Percentiles rank a stretch among this genome's conserved stretches.
phyloP scores from a whole-genome alignment of 2,888 invertebrate genomes.

The Euproctis similis region DNA sequence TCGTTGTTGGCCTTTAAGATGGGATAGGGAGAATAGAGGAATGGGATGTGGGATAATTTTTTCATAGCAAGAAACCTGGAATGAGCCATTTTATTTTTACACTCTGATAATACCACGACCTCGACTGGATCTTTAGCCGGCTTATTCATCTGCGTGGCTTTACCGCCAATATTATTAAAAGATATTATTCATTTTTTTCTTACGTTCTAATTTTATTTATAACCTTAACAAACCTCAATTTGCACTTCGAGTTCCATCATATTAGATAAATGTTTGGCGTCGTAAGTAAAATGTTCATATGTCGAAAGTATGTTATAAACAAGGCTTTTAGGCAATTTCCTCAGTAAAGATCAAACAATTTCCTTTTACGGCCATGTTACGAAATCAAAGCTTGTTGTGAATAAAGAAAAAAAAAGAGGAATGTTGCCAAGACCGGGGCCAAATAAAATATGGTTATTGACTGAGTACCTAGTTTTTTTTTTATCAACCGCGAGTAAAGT shows the following conservation, averaged over 20 bases:
- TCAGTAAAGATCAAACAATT: constrained; percentile 44
- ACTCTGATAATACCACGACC: too few species aligned
- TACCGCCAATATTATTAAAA: too few species aligned
- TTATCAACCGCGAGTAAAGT: not conserved
- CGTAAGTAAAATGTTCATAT: constrained; percentile 12
- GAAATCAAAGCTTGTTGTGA: constrained; percentile 33
- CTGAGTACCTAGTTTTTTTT: too few species aligned
- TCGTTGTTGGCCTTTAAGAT: too few species aligned
- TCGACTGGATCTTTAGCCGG: too few species aligned
- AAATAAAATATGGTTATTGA: constrained; percentile 29
- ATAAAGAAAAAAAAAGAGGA: constrained; percentile 21
- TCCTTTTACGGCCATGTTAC: constrained; percentile 30
- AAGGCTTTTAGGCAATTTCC: constrained; percentile 44
- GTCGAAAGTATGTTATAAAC: constrained; percentile 32
- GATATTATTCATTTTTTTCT: too few species aligned
- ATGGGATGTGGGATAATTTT: too few species aligned
- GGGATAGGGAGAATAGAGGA: too few species aligned
- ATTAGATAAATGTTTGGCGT: constrained; percentile 7
- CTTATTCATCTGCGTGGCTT: too few species aligned
- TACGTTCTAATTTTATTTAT: too few species aligned
- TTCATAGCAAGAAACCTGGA: too few species aligned
- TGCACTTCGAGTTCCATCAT: constrained; percentile 2
- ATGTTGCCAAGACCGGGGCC: constrained; percentile 15
- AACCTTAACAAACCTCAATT: not conserved
- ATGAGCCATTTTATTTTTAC: too few species aligned